Conservation (phyloP, 2,113 vertebrate species). For the Otis tarda region DNA sequence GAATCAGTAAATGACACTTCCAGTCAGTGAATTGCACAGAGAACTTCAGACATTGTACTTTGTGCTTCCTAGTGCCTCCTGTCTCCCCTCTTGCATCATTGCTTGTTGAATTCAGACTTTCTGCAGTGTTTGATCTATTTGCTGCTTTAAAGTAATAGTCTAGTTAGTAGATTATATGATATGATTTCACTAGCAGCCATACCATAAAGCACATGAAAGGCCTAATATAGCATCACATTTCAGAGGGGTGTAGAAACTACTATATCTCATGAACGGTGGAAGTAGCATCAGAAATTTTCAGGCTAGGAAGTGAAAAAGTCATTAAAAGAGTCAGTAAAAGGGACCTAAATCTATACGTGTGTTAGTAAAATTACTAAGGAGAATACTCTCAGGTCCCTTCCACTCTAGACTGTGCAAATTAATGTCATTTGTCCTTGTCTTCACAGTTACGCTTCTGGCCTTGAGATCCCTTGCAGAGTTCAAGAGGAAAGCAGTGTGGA, state of each 20-base stretch:
- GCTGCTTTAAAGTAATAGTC: neutral
- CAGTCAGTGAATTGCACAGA: neutral
- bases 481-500: conserved; percentile 93
- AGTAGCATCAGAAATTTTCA: neutral
- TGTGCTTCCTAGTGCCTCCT: neutral
- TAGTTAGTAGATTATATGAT: neutral
- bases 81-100: neutral
- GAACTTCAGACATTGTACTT: neutral
- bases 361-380: neutral
- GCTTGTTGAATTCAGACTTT: neutral
- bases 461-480: conserved; percentile 85
- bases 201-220: neutral
- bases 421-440: conserved; percentile 10
- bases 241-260: neutral
- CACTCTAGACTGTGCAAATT: neutral
- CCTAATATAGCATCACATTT: neutral
- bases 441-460: conserved; percentile 82
- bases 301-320: neutral
- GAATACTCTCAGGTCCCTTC: neutral
- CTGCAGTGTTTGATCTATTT: neutral
- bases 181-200: neutral
- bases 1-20: neutral
- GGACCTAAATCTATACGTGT: neutral
- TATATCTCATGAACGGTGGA: neutral
- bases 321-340: neutral